A percentile compares a stretch with the other conserved stretches of the same genome.
phyloP scores from a whole-genome alignment of 2,113 vertebrate species.

The Trichomycterus rosablanca region DNA sequence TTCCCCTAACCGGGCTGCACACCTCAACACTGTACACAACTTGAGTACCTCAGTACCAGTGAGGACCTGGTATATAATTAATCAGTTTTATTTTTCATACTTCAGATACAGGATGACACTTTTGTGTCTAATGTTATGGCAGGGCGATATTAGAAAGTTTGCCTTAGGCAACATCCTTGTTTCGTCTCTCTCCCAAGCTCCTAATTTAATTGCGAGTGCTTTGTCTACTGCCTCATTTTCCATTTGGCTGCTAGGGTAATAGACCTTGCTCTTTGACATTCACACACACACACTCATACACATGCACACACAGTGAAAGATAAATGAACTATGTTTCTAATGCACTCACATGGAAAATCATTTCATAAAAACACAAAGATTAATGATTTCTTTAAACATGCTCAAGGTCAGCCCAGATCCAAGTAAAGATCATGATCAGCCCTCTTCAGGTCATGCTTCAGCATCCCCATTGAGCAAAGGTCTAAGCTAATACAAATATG shows the following conservation, averaged over 20 bases:
- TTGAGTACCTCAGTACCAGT: background rate
- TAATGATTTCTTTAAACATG: constrained; percentile 54
- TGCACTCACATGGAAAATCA: constrained; percentile 60
- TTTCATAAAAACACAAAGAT: constrained; percentile 64
- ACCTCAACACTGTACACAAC: constrained; percentile 1
- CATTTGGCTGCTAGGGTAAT: constrained; percentile 15
- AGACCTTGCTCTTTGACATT: constrained; percentile 35
- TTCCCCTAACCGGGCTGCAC: constrained; percentile 42
- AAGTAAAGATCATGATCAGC: no score
- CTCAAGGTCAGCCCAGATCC: constrained; percentile 61
- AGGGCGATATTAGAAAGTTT: constrained; percentile 6
- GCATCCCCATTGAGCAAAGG: no score
- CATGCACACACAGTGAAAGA: constrained; percentile 51
- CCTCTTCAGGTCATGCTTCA: constrained; percentile 1
- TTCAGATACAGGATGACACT: constrained; percentile 7
- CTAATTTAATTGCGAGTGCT: constrained; percentile 34
- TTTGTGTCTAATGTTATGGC: constrained; percentile 20
- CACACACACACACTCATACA: no score
- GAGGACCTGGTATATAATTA: constrained; percentile 6
- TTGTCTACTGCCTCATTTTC: constrained; percentile 36
- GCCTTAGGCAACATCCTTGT: constrained; percentile 9
- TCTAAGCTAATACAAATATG: no score
- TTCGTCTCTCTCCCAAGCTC: constrained; percentile 14
- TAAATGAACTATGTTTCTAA: constrained; percentile 53
- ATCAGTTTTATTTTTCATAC: constrained; percentile 15